Evolutionary conservation across 2,113 vertebrate genomes (phyloP), one percentile per base, ranked within the genome.

Genomic region (Fregetta grallaria): DNA sequence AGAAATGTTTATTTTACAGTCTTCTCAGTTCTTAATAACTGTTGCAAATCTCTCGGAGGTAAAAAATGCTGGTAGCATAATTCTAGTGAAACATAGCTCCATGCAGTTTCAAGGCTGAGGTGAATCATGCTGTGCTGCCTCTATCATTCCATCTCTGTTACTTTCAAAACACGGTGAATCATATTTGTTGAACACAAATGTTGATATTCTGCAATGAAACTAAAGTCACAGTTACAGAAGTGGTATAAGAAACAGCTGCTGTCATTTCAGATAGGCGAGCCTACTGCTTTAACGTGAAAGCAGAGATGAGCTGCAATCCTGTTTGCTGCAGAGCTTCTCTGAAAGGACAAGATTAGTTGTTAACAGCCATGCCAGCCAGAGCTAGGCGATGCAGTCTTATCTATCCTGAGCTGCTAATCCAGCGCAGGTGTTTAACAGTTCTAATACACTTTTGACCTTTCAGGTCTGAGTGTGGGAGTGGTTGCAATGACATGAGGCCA

Each of bases 371-470:
- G 40, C 77, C 80, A 92, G 91, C 34, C 38, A 30, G 76, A 88
- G 66, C 79, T 72, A 27, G 21, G 44, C 18, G 32, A 86, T 88
- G 38, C 32, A 42, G 52, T 63, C 49, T 80, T 95, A 82, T 90
- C 72, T 90, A 10, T 83, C 38, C 63, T 36, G 52, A 65, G 30
- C 62, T 65, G 68, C 58, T 95, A 90, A 92, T 80, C 68, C 65
- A 67, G 52, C 25, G 19, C 34, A 47, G 49, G 62, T 84, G 65
- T 49, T 92, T 89, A 95, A 71, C 83, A 52, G 65, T 77, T 83
- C 34, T 75, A 83, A 88, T 86, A 65, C 19, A 59, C 52, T 90
- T 63, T 27, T 96, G 93, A 96, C 95, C 83, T 94, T 88, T 92
- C 10, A 45, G 34, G 25, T 59, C 83, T 44, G 47, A 67, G 25